Base-by-base conservation (phyloP, 1,140 invertebrate species). In the Pissodes strobi region DNA sequence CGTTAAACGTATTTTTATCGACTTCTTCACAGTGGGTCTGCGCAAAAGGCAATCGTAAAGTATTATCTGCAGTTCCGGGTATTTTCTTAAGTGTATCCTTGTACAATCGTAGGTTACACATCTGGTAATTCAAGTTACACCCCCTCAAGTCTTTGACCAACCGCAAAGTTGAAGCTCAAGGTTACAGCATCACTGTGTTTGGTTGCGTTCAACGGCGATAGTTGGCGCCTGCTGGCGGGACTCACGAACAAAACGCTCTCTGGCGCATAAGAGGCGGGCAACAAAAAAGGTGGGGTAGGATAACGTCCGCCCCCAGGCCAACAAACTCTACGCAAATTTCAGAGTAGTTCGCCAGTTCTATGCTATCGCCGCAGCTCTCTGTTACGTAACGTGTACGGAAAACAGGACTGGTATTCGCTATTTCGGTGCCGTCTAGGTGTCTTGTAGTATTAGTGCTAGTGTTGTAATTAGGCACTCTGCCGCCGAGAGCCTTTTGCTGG, bases 201-300 rank as follows among this genome's bases (percentile, higher is more conserved):
- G 69, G 69, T 74, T 70, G 60, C 74, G 74, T 74, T 74, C 75
- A 76, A 27, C 59, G 57, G 57, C 74, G 48, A 65, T 67, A 75
- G 76, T 60, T 60, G 72, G 67, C 48, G 46, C 51, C 46, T 22
- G 49, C 27, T 64, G 46, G 23, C 56, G 74, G 74, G 68, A 72
- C 13, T 5, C n/a, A n/a, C n/a, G n/a, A n/a, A n/a, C n/a, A n/a
- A n/a, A n/a, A n/a, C n/a, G n/a, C n/a, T n/a, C n/a, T n/a, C n/a
- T n/a, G n/a, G 60, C 41, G 55, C 57, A 62, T 17, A 30, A 51
- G 38, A 37, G 65, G 65, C 30, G 63, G 34, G 19, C 25, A 37
- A 17, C 12, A 25, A 21, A 25, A 19, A 25, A 39, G 46, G 45
- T 61, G 39, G 45, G 58, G 15, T 46, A 27, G 21, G 12, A 9